Evolutionary conservation across 2,888 invertebrate genomes (phyloP).

Genomic region (Ceraclea dissimilis): DNA sequence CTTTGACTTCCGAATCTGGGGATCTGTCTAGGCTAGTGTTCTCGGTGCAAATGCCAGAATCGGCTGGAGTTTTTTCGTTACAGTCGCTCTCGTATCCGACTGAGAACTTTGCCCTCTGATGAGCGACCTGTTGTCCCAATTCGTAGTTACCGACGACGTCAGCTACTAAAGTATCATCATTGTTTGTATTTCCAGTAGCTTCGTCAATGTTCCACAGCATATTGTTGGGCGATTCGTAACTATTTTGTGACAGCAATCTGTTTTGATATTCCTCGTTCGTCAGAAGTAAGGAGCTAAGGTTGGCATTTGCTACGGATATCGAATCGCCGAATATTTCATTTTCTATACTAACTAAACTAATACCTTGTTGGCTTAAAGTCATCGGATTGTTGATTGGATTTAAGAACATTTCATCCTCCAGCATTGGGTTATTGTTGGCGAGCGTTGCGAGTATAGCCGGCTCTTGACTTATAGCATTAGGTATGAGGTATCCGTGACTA

Average conservation of each 20-base stretch:
- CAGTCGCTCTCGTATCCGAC: conserved; percentile 44
- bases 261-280: conserved; percentile 44
- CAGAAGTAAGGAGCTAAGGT: conserved; percentile 50
- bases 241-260: conserved; percentile 32
- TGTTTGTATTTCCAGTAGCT: conserved; percentile 38
- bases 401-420: conserved; percentile 39
- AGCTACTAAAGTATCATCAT: conserved; percentile 35
- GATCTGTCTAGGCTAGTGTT: conserved; percentile 62
- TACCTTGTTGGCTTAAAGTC: conserved; percentile 31
- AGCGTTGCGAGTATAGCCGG: conserved; percentile 47
- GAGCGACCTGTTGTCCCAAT: conserved; percentile 3
- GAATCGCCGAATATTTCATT: conserved; percentile 26
- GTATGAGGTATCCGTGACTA: conserved; percentile 55
- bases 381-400: conserved; percentile 39
- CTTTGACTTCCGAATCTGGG: conserved; percentile 49
- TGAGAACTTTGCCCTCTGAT: conserved; percentile 36
- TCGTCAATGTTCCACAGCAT: conserved; percentile 31
- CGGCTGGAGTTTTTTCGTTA: conserved; percentile 38
- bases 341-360: conserved; percentile 40
- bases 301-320: conserved; percentile 58
- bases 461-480: conserved; percentile 53
- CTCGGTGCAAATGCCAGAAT: conserved; percentile 67
- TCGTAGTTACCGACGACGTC: conserved; percentile 18
- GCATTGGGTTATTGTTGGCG: conserved; percentile 43
- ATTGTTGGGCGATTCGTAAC: conserved; percentile 1